Conservation (phyloP, 2,888 invertebrate genomes). For the Creontiades dilutus region DNA sequence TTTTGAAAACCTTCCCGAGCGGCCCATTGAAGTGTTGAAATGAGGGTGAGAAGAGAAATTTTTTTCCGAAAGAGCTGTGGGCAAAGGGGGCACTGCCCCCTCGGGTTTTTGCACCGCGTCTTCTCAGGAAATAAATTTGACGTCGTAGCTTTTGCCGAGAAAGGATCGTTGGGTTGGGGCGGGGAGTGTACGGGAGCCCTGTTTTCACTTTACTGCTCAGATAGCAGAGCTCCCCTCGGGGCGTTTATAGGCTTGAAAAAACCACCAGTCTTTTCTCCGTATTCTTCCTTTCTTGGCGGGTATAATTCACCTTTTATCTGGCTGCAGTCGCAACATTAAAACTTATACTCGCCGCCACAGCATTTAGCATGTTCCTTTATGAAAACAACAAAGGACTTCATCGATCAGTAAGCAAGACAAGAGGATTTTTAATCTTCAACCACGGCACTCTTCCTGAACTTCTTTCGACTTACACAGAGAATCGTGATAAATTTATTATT, state of each 20-base stretch:
- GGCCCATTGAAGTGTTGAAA: slow-evolving; percentile 50
- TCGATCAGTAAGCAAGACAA: background rate
- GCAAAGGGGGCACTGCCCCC: background rate
- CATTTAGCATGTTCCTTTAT: background rate
- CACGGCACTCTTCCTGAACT: too few relatives aligned
- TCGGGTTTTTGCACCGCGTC: slow-evolving; percentile 51
- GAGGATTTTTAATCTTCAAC: too few relatives aligned
- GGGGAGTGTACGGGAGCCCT: slow-evolving; percentile 29
- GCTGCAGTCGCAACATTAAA: slow-evolving; percentile 72
- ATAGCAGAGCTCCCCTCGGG: slow-evolving; percentile 58
- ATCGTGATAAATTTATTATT: too few relatives aligned
- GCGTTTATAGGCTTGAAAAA: slow-evolving; percentile 71
- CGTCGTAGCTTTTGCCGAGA: slow-evolving; percentile 51
- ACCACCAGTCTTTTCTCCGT: slow-evolving; percentile 46
- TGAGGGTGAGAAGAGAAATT: slow-evolving; percentile 17
- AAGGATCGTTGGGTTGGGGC: slow-evolving; percentile 11
- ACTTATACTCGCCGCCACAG: slow-evolving; percentile 43
- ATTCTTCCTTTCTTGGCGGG: slow-evolving; percentile 49
- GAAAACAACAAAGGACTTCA: background rate
- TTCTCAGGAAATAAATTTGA: slow-evolving; percentile 60
- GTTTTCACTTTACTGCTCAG: slow-evolving; percentile 73
- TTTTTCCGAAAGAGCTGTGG: background rate
- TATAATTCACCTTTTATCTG: slow-evolving; percentile 73
- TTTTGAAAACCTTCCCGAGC: slow-evolving; percentile 50
- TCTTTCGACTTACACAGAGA: too few relatives aligned